Evolutionary conservation across 2,113 vertebrate species (phyloP).

Genomic region (Bubalus kerabau): DNA sequence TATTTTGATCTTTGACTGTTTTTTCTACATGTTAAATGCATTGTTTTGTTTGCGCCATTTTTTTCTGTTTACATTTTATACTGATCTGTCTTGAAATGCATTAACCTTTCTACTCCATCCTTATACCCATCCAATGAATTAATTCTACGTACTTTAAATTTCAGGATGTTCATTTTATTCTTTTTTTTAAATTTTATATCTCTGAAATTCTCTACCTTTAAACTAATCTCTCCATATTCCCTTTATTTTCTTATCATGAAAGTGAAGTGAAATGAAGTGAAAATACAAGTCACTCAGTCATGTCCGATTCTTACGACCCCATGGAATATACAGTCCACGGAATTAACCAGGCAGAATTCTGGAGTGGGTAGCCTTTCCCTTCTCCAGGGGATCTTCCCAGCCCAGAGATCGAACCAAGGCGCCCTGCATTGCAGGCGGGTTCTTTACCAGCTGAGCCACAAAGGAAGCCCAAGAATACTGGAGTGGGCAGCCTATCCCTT

Average conservation of each 20-base stretch:
- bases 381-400: not conserved
- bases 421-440: fast-evolving
- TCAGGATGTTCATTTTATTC: not conserved
- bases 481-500: not conserved
- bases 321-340: not conserved
- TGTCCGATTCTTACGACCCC: fast-evolving
- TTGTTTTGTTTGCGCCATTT: not conserved
- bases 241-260: not conserved
- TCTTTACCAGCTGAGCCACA: not conserved
- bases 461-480: not conserved
- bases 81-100: not conserved
- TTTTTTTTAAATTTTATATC: not conserved
- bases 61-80: not conserved
- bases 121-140: not conserved
- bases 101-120: not conserved
- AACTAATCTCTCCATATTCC: not conserved
- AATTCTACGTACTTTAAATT: not conserved
- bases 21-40: not conserved
- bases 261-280: not conserved
- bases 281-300: not conserved
- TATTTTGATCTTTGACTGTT: not conserved
- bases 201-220: not conserved
- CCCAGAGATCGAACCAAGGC: fast-evolving
- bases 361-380: not conserved
- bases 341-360: not conserved